phyloP scores from a whole-genome alignment of 1,140 invertebrate genomes.

The Drosophila serrata region DNA sequence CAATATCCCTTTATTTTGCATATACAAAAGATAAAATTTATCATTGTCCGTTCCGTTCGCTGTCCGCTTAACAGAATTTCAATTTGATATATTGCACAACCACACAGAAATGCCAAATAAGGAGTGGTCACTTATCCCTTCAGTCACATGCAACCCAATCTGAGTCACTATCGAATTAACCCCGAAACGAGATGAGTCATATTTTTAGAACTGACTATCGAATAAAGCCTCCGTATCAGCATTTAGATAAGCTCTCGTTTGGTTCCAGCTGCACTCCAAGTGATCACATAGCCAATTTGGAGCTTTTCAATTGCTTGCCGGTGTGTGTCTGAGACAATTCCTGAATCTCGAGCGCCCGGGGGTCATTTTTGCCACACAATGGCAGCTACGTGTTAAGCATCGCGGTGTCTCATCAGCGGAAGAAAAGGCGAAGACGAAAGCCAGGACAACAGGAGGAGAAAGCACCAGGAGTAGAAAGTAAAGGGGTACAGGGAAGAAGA shows the following conservation, averaged over 20 bases:
- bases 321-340: conserved; percentile 39
- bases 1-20: too few species aligned
- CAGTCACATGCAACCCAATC: conserved; percentile 31
- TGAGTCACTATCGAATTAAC: conserved; percentile 41
- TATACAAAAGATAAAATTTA: background rate
- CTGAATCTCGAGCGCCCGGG: conserved; percentile 44
- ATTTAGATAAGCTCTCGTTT: conserved; percentile 34
- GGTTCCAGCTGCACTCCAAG: conserved; percentile 17
- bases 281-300: conserved; percentile 46
- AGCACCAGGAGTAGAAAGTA: conserved; percentile 29
- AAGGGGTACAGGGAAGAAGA: conserved; percentile 25
- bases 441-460: conserved; percentile 3
- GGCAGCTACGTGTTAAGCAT: conserved; percentile 78
- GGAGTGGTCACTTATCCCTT: conserved; percentile 27
- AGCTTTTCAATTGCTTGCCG: conserved; percentile 61
- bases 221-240: conserved; percentile 1
- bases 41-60: background rate
- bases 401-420: conserved; percentile 51
- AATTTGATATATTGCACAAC: conserved; percentile 3
- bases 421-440: conserved; percentile 6
- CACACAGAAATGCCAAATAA: conserved; percentile 11
- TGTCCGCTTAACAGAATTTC: conserved; percentile 4
- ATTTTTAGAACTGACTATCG: conserved; percentile 4
- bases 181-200: conserved; percentile 25
- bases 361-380: conserved; percentile 76